Percentiles rank a stretch among this genome's conserved stretches.
These are phyloP conservation scores for Amyelois transitella DNA, from an alignment of 1,140 invertebrate species.

Conservation along the genomic window DNA sequence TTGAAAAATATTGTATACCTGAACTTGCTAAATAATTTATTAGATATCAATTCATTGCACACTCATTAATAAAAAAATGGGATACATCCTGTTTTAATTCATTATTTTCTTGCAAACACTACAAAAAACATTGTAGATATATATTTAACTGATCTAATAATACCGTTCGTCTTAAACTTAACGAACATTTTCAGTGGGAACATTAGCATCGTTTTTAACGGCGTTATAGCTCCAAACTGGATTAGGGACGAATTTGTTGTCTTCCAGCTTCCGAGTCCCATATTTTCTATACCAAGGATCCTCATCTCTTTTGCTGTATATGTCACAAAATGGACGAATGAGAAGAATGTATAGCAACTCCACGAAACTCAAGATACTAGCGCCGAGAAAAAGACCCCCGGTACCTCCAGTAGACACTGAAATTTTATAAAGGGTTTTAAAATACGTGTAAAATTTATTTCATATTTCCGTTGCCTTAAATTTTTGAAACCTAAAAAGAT, in stretches of 20 bases:
- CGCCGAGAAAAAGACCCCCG: slow-evolving; percentile 77
- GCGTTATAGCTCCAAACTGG: slow-evolving; percentile 23
- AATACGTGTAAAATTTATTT: too few species aligned
- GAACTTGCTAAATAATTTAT: too few species aligned
- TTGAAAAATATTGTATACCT: slow-evolving; percentile 43
- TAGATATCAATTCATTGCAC: too few species aligned
- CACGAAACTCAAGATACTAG: slow-evolving; percentile 78
- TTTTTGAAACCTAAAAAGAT: too few species aligned
- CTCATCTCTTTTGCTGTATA: slow-evolving; percentile 44
- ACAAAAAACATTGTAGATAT: too few species aligned
- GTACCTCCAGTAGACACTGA: slow-evolving; percentile 79
- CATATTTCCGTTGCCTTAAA: too few species aligned
- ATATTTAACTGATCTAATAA: too few species aligned
- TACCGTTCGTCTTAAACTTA: not conserved
- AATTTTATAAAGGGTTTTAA: slow-evolving; percentile 16
- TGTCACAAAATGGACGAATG: slow-evolving; percentile 56
- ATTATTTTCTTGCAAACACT: too few species aligned
- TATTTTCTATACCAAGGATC: slow-evolving; percentile 59
- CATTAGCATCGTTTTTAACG: not conserved
- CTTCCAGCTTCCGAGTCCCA: slow-evolving; percentile 41
- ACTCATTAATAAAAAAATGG: not conserved
- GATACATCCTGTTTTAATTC: too few species aligned
- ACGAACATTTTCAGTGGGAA: not conserved
- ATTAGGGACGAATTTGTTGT: slow-evolving; percentile 44
- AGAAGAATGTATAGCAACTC: slow-evolving; percentile 74